These are phyloP conservation scores for Gymnorhina tibicen DNA, from an alignment of 2,113 vertebrate species.

Conservation along the genomic window DNA sequence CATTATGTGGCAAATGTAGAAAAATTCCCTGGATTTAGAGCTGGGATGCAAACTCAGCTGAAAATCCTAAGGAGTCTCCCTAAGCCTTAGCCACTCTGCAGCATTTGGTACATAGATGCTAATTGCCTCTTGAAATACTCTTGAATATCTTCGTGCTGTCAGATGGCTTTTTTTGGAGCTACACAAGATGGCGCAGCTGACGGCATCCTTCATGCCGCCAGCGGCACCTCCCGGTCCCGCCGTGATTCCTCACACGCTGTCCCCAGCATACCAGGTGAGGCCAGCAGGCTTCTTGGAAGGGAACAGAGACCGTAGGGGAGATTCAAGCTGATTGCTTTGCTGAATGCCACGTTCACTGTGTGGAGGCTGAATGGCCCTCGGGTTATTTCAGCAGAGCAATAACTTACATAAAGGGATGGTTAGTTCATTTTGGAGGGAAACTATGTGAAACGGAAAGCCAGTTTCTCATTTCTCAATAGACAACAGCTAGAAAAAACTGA, in stretches of 20 bases:
- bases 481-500: no score
- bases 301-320: background rate
- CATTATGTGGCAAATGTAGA: background rate
- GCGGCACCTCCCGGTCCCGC: background rate
- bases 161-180: background rate
- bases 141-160: background rate
- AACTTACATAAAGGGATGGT: background rate
- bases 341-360: background rate
- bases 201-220: background rate
- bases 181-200: background rate
- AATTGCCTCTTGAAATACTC: background rate
- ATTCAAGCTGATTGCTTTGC: background rate
- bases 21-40: background rate
- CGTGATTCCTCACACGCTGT: background rate
- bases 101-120: background rate
- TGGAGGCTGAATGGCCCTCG: background rate
- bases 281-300: background rate
- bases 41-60: background rate
- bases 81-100: background rate
- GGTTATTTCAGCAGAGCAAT: background rate
- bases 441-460: background rate
- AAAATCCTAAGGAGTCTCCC: background rate
- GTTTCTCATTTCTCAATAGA: background rate
- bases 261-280: background rate
- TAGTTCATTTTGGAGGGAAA: background rate